Conservation (phyloP, 2,797 vertebrate genomes). For the Lithobates sylvaticus region DNA sequence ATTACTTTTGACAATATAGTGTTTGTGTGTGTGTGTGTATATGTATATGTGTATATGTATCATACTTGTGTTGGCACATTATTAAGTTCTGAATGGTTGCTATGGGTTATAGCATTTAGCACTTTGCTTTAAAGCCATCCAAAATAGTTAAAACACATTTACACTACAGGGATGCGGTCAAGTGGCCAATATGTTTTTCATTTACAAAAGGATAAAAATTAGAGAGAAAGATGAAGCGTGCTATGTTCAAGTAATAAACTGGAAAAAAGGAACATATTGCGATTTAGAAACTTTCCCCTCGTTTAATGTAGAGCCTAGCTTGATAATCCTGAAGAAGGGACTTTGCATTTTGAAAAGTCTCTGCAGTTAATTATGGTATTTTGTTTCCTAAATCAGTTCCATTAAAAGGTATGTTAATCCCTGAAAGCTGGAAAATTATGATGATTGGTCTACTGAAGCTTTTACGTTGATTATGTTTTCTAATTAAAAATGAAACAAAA, state of each 20-base stretch:
- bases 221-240: background rate
- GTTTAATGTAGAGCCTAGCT: slow-evolving; percentile 31
- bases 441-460: slow-evolving; percentile 62
- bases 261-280: slow-evolving; percentile 9
- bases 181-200: slow-evolving; percentile 3
- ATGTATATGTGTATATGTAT: too few species aligned
- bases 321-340: slow-evolving; percentile 57
- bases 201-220: background rate
- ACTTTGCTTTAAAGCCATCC: background rate
- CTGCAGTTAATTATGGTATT: slow-evolving; percentile 61
- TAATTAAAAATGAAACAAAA: slow-evolving; percentile 64
- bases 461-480: slow-evolving; percentile 63
- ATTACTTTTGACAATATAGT: too few species aligned
- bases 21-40: too few species aligned
- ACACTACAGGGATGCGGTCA: background rate
- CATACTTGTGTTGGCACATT: too few species aligned
- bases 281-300: slow-evolving; percentile 35
- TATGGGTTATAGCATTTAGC: too few species aligned
- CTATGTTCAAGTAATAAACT: slow-evolving; percentile 10
- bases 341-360: slow-evolving; percentile 61
- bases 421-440: slow-evolving; percentile 62
- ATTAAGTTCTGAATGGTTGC: too few species aligned
- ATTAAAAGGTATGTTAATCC: slow-evolving; percentile 64
- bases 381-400: slow-evolving; percentile 62
- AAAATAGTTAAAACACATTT: background rate